Percentiles rank a stretch among this genome's conserved stretches.
Conservation (phyloP, 1,140 invertebrate genomes). For the Propsilocerus akamusi region DNA sequence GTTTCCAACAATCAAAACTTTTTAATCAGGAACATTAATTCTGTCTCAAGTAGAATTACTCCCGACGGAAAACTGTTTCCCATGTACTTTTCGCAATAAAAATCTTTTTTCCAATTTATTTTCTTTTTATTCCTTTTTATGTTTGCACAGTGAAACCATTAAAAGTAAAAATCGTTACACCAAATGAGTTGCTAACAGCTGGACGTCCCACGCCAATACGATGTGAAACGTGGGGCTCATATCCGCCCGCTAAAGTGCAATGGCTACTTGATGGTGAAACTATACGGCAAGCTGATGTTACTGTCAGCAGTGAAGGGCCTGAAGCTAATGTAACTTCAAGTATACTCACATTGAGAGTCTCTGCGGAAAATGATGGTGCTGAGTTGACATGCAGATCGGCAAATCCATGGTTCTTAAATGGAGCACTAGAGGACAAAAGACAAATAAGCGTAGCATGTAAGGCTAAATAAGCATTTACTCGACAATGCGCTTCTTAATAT, state of each 20-base stretch:
- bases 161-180: slow-evolving; percentile 41
- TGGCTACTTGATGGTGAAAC: slow-evolving; percentile 48
- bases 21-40: neutral
- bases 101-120: neutral
- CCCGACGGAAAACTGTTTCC: neutral
- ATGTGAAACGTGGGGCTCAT: slow-evolving; percentile 52
- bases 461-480: slow-evolving; percentile 23
- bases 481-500: neutral
- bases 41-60: neutral
- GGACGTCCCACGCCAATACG: slow-evolving; percentile 37
- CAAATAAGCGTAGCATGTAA: slow-evolving; percentile 69
- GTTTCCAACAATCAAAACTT: slow-evolving; percentile 5
- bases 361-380: slow-evolving; percentile 60
- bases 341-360: slow-evolving; percentile 48
- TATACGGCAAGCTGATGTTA: slow-evolving; percentile 30
- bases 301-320: slow-evolving; percentile 22
- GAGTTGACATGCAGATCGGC: slow-evolving; percentile 70
- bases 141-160: slow-evolving; percentile 42
- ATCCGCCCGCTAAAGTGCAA: slow-evolving; percentile 48
- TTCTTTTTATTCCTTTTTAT: neutral
- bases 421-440: slow-evolving; percentile 55
- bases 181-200: slow-evolving; percentile 36
- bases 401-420: slow-evolving; percentile 70
- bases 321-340: slow-evolving; percentile 53
- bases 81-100: neutral